A percentile compares a stretch with the other conserved stretches of the same genome.
phyloP scores from a whole-genome alignment of 2,113 vertebrate genomes.

The Microtus richardsoni region DNA sequence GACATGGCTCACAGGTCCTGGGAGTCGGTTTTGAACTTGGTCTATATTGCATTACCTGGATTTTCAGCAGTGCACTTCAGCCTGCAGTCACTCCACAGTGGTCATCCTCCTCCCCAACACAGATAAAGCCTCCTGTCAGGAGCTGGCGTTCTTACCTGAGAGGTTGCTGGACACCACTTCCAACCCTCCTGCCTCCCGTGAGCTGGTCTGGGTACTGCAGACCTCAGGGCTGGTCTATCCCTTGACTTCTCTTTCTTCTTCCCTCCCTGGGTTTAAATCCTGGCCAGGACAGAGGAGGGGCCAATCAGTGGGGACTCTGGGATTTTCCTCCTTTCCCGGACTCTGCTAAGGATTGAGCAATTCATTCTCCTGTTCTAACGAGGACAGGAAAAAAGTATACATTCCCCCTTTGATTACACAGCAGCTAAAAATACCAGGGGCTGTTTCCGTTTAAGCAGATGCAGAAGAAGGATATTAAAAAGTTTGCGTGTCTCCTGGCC shows the following conservation, averaged over 20 bases:
- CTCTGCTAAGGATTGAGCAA: constrained; percentile 54
- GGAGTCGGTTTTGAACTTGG: not conserved
- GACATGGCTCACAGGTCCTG: not conserved
- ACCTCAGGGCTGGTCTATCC: not conserved
- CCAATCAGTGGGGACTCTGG: not conserved
- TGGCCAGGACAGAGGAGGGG: constrained; percentile 61
- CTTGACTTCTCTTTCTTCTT: not conserved
- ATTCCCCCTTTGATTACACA: constrained; percentile 41
- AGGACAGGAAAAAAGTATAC: constrained; percentile 50
- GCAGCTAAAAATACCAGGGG: constrained; percentile 75
- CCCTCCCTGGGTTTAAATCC: constrained; percentile 76
- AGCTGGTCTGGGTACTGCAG: not conserved
- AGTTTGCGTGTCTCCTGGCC: constrained; percentile 61
- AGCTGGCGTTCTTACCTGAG: constrained; percentile 61
- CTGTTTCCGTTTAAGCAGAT: constrained; percentile 76
- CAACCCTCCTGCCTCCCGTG: not conserved
- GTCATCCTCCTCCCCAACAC: not conserved
- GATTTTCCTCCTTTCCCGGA: constrained; percentile 40
- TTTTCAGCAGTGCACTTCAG: not conserved
- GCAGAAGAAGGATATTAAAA: constrained; percentile 63
- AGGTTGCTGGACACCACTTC: not conserved
- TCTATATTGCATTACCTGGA: not conserved
- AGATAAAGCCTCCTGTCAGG: not conserved
- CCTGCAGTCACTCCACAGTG: too few species aligned
- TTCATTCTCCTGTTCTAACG: constrained; percentile 59